Evolutionary conservation across 2,888 invertebrate genomes (phyloP).

Genomic region (Lasioglossum figueresi): DNA sequence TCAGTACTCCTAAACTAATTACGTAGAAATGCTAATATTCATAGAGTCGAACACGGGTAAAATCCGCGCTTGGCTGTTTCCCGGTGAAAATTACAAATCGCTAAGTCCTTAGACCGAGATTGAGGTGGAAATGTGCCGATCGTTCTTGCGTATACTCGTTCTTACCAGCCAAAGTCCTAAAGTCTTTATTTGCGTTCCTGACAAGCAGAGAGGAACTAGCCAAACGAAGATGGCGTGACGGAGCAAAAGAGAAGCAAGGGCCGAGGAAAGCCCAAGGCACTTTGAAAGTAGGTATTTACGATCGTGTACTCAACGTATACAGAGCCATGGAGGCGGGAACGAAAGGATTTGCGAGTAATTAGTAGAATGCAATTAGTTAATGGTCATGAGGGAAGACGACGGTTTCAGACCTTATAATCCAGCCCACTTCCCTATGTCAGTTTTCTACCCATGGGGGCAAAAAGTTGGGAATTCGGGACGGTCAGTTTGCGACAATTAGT

Average conservation of each 20-base stretch:
- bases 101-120: constrained; percentile 42
- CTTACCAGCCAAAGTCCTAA: constrained; percentile 58
- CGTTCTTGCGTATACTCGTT: constrained; percentile 55
- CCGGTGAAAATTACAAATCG: constrained; percentile 42
- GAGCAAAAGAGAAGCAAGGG: constrained; percentile 35
- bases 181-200: constrained; percentile 70
- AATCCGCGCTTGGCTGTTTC: neutral
- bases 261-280: constrained; percentile 57
- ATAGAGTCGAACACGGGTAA: neutral
- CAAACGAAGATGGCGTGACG: constrained; percentile 10
- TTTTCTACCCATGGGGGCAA: constrained; percentile 39
- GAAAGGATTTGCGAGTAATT: constrained; percentile 74
- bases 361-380: constrained; percentile 76
- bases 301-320: constrained; percentile 67
- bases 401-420: constrained; percentile 66
- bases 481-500: constrained; percentile 39
- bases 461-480: constrained; percentile 54
- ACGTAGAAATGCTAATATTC: neutral
- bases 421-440: constrained; percentile 45
- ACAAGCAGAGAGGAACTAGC: constrained; percentile 45
- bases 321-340: constrained; percentile 62
- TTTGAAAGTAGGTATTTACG: constrained; percentile 72
- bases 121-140: constrained; percentile 49
- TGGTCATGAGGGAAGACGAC: constrained; percentile 68
- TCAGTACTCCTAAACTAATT: neutral